Base-by-base conservation (phyloP, 2,113 vertebrate species). In the Mohoua ochrocephala region DNA sequence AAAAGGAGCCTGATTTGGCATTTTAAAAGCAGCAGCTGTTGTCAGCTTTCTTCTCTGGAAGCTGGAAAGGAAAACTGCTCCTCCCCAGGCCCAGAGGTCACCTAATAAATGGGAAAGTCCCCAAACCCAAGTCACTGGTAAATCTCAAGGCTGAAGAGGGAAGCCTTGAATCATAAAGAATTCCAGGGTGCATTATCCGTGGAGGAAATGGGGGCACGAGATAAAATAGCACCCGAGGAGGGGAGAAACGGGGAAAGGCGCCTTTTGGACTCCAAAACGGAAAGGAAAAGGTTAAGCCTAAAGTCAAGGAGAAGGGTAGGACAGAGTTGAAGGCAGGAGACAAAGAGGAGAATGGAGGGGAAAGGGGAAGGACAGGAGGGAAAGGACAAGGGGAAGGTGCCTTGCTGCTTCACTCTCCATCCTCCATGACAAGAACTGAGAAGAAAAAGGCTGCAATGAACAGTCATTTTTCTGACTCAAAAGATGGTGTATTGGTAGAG, bases 281-380 rank as follows among this genome's bases (percentile, higher is more conserved):
- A 39, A 89, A 82, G 37, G 64, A 84, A 96, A 63, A 94, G 87
- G 81, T 93, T 96, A 94, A 93, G 47, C 64, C 60, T 78, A 20
- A 93, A 92, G 68, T 81, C 87, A 94, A 70, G 80, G 87, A 91
- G 89, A 89, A 78, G 52, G 56, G 20, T 84, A 22, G 7, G 47
- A 63, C 28, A 74, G 85, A 75, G 47, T 27, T 28, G 75, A 82
- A 75, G 73, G 50, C 45, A 20, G 50, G 63, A 89, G 79, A 37
- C 15, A 65, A 83, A 91, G 79, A 45, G 13, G 49, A 71, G 49
- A 64, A 52, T 1, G 45, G 85, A 71, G 47, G 17, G 52, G 56
- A 45, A 44, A 67, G 27, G 77, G 64, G 42, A 84, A 93, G 42
- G 65, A 57, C 6, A 10, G n/a, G 44, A 60, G 70, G 39, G 56